These are phyloP conservation scores for Lordiphosa andalusiaca DNA, from an alignment of 2,888 invertebrate species.

Conservation along the genomic window DNA sequence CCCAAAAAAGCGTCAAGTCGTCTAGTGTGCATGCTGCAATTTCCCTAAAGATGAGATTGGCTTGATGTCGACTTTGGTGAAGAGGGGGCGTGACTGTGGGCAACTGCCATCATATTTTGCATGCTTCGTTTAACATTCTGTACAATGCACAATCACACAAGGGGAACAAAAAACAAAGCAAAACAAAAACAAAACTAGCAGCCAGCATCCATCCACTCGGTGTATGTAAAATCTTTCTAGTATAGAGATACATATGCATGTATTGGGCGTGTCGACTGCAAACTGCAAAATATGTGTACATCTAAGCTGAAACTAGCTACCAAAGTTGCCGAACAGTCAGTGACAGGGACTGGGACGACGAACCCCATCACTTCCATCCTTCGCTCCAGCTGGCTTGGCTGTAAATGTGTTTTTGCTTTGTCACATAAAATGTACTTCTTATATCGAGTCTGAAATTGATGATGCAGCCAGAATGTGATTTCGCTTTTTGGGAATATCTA, in stretches of 20 bases:
- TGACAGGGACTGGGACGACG: neutral
- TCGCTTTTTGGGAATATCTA: slow-evolving; percentile 30
- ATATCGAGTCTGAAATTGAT: slow-evolving; percentile 55
- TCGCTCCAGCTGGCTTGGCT: neutral
- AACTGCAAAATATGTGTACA: slow-evolving; percentile 7
- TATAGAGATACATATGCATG: slow-evolving; percentile 9
- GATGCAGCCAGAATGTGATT: slow-evolving; percentile 52
- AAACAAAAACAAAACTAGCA: slow-evolving; percentile 27
- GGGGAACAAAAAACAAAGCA: slow-evolving; percentile 20
- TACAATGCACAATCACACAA: slow-evolving; percentile 49
- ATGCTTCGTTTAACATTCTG: slow-evolving; percentile 74
- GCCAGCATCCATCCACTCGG: neutral
- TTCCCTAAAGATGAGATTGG: slow-evolving; percentile 35
- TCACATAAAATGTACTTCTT: slow-evolving; percentile 19
- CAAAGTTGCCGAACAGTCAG: neutral
- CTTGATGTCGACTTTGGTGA: neutral
- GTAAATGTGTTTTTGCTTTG: slow-evolving; percentile 18
- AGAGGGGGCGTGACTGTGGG: slow-evolving; percentile 18
- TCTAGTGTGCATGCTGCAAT: slow-evolving; percentile 35
- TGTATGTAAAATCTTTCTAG: neutral
- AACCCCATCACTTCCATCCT: neutral
- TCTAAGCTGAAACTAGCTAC: neutral
- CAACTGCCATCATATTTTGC: slow-evolving; percentile 62
- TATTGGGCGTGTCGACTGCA: slow-evolving; percentile 8
- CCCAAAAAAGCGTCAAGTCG: slow-evolving; percentile 13